Percentiles rank a stretch among this genome's conserved stretches.
Evolutionary conservation across 2,113 vertebrate genomes (phyloP).

Genomic region (Dermatemys mawii): DNA sequence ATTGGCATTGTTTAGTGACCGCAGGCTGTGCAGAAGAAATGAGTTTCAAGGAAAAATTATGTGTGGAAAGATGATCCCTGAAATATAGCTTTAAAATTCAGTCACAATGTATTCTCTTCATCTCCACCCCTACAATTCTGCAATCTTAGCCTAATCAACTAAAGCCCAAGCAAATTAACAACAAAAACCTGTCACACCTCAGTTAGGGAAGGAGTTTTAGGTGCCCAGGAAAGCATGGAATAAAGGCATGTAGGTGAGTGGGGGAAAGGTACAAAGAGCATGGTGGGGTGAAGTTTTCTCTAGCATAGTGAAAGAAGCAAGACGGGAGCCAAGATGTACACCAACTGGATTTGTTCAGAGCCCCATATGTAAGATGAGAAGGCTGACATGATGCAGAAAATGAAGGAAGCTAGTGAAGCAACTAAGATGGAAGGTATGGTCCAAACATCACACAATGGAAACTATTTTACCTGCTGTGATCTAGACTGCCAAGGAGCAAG

Average conservation of each 20-base stretch:
- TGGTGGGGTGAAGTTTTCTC: background rate
- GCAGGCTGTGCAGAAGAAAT: background rate
- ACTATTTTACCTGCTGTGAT: background rate
- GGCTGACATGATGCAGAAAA: background rate
- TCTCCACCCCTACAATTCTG: no score
- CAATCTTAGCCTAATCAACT: no score
- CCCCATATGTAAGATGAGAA: background rate
- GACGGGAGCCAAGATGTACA: background rate
- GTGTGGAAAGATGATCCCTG: background rate
- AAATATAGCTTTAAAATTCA: no score
- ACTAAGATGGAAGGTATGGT: background rate
- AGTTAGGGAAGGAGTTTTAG: background rate
- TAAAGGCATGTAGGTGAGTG: background rate
- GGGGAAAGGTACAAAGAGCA: background rate
- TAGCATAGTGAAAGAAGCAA: background rate
- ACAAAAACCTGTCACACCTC: no score
- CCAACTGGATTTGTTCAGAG: background rate
- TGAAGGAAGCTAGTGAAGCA: background rate
- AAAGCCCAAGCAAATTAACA: no score
- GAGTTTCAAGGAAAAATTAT: background rate
- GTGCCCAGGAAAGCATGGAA: background rate
- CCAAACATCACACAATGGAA: background rate
- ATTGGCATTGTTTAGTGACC: background rate
- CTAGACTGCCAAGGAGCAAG: background rate
- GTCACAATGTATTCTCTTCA: no score